phyloP scores from a whole-genome alignment of 2,113 vertebrate genomes.

The Platycercus adscitus region DNA sequence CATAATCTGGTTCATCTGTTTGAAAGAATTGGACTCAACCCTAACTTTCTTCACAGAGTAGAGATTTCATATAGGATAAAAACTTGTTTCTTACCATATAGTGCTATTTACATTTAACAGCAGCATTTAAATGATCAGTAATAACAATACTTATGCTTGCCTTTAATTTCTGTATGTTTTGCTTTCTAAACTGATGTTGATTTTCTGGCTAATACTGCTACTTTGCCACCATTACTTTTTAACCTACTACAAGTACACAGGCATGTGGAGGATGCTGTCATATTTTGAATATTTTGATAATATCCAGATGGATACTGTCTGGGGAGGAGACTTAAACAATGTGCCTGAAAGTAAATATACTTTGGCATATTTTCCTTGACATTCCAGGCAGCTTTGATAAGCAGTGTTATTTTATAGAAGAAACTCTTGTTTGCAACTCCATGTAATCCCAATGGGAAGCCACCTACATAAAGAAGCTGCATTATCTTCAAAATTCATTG shows the following conservation, averaged over 20 bases:
- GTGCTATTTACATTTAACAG: background rate
- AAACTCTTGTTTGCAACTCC: background rate
- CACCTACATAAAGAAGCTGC: background rate
- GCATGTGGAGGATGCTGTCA: background rate
- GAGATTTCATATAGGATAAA: background rate
- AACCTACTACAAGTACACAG: background rate
- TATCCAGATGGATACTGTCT: background rate
- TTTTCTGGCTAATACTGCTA: background rate
- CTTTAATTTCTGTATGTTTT: background rate
- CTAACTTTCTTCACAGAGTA: background rate
- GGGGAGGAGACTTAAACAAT: background rate
- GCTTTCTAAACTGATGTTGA: background rate
- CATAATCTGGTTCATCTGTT: background rate
- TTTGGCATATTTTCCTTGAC: background rate
- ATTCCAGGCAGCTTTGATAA: background rate
- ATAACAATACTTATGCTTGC: background rate
- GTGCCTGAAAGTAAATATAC: background rate
- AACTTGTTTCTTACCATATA: background rate
- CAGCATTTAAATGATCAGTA: background rate
- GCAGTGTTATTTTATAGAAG: background rate
- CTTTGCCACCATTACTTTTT: background rate
- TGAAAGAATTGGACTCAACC: background rate
- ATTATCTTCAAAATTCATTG: background rate
- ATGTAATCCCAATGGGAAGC: background rate
- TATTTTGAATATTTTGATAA: background rate